Conservation (phyloP, 2,797 vertebrate species). For the Sardinella longiceps region DNA sequence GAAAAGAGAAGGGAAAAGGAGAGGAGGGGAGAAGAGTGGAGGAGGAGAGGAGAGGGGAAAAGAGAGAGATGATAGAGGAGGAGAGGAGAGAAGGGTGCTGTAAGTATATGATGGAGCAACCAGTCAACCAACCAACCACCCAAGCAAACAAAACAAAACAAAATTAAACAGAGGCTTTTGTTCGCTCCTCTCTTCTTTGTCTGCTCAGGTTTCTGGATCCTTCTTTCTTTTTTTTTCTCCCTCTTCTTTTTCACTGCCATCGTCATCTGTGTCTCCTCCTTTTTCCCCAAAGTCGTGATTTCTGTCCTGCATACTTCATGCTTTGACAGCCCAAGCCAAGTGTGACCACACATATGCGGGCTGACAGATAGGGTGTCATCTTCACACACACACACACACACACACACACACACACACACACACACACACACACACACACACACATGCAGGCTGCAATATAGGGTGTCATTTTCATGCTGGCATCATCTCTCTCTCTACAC, state of each 20-base stretch:
- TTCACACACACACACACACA: not conserved
- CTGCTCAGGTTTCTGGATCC: conserved; percentile 62
- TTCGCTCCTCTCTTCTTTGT: conserved; percentile 45
- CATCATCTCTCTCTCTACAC: not conserved
- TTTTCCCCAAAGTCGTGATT: not conserved
- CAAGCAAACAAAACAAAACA: conserved; percentile 60
- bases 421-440: conserved; percentile 20
- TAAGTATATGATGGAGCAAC: conserved; percentile 63
- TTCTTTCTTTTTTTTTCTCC: conserved; percentile 13
- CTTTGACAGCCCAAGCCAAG: conserved; percentile 26
- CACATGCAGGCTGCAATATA: not conserved
- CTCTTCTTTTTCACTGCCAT: too few species aligned
- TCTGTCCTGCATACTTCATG: conserved; percentile 27
- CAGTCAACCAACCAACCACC: conserved; percentile 75
- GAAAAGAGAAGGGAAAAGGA: too few species aligned
- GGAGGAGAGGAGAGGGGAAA: not conserved
- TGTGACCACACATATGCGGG: conserved; percentile 19
- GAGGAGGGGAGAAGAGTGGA: too few species aligned
- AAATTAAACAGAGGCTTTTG: conserved; percentile 70
- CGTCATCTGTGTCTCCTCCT: not conserved
- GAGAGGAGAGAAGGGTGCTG: conserved; percentile 27
- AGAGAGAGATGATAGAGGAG: conserved; percentile 49
- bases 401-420: conserved; percentile 15
- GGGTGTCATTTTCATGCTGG: not conserved
- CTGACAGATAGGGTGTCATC: not conserved